Base-by-base conservation (phyloP, 2,888 invertebrate species). In the Exephanes ischioxanthus region DNA sequence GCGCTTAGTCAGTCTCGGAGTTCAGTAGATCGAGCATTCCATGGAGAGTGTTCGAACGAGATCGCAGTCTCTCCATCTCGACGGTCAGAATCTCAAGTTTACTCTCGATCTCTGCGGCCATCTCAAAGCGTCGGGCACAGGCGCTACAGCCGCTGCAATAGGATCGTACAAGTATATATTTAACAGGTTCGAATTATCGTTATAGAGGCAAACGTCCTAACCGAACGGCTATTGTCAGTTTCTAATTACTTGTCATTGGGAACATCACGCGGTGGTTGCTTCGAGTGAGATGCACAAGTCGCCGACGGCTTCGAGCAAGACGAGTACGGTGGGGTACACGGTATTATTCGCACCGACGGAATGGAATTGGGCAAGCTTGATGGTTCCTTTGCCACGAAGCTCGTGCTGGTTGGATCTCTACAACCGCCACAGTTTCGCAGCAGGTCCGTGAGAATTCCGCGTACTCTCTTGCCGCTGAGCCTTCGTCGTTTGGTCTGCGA, bases 401-500 rank as follows among this genome's bases (percentile, higher is more conserved):
- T 87, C 26, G 86, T 70, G 70, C 83, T 61, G 75, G 84, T 90
- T 11, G 89, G 61, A 63, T 87, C 89, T 71, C 90, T 90, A 84
- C 91, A 92, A 82, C 92, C 93, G 66, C 93, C 90, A 45, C 93
- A 93, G 26, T 93, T 91, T 85, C 90, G 91, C 51, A 94, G 77
- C 70, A 94, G 87, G 77, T 93, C 93, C 87, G 92, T 88, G 41
- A 94, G 86, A 37, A 93, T 88, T 5, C 91, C 91, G 77, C 93
- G 88, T 0, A 93, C 92, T 61, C 83, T 91, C 88, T 90, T 93
- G 1, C 92, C 93, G n/a, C 90, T 90, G n/a, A 89, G 84, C 84
- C 90, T 92, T 86, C 91, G 89, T 78, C 92, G 92, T 84, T 90
- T 91, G 0, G 80, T 86, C 93, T 93, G 72, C 11, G 37, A 61